Base-by-base conservation (phyloP, 2,113 vertebrate species). In the Notothenia rossii region DNA sequence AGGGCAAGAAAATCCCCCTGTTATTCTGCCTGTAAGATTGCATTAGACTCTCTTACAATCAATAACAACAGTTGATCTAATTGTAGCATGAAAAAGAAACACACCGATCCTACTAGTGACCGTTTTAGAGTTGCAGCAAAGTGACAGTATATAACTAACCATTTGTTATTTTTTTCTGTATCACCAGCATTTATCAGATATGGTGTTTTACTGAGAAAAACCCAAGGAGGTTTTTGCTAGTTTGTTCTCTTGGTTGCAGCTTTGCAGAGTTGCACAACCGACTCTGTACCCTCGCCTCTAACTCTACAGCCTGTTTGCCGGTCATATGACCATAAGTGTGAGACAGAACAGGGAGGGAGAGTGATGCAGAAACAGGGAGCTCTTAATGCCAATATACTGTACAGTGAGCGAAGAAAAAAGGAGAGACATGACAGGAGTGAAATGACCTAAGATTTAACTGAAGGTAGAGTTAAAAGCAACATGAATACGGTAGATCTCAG, bases 241-340 rank as follows among this genome's bases (percentile, higher is more conserved):
- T 51, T 48, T 40, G 8, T 22, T 7, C 51, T 43, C 25, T 63
- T 10, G 33, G 20, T 15, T 18, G 43, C 75, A 71, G 75, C 54
- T 81, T 79, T 86, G 54, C 64, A 72, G 33, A 43, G 81, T 90
- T 91, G 62, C 81, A 77, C 75, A 88, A 88, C 79, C 77, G 77
- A 70, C 69, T 90, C 77, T 77, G 72, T 63, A 77, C 53, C 62
- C 55, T 76, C 49, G 54, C 73, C 73, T 75, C 82, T 78, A 46
- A 58, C 67, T 33, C 20, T 54, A 81, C 58, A 45, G 60, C 71
- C 68, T 54, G 48, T 55, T 64, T 40, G 45, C 62, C 46, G 56
- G 82, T 93, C 90, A 90, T 83, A 85, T 86, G 90, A 93, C 86
- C 75, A 14, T 61, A 62, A 74, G 60, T 53, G 40, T 76, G 75